These are phyloP conservation scores for Helicoverpa armigera DNA, from an alignment of 1,140 invertebrate genomes.

Conservation along the genomic window DNA sequence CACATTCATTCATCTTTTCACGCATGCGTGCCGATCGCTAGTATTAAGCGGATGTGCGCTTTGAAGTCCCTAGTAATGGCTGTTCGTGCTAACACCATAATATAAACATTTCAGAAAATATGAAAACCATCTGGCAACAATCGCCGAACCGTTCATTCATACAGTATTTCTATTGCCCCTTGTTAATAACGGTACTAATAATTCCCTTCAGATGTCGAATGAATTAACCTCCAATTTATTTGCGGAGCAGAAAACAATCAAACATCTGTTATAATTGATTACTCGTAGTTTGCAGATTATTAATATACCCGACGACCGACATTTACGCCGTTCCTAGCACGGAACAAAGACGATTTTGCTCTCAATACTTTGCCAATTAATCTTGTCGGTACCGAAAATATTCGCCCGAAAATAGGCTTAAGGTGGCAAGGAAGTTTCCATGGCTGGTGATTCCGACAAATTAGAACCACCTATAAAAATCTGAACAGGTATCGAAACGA, in stretches of 20 bases:
- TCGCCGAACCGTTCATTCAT: neutral
- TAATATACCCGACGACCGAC: conserved; percentile 3
- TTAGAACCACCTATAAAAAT: conserved; percentile 36
- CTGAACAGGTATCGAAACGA: conserved; percentile 9
- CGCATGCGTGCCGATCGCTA: neutral
- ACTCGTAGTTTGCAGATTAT: conserved; percentile 28
- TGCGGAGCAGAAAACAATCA: conserved; percentile 43
- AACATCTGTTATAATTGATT: conserved; percentile 36
- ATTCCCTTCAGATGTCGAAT: conserved; percentile 43
- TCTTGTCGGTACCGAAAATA: neutral
- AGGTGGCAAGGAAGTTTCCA: neutral
- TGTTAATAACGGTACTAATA: neutral
- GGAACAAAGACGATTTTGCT: conserved; percentile 17
- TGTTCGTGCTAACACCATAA: neutral
- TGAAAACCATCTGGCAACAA: conserved; percentile 5
- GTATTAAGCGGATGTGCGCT: neutral
- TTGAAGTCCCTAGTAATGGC: neutral
- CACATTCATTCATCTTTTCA: conserved; percentile 17
- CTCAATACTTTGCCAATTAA: conserved; percentile 11
- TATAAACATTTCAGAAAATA: conserved; percentile 6
- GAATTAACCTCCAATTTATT: conserved; percentile 45
- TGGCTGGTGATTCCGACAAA: neutral
- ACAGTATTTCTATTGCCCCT: neutral
- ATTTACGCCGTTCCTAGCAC: conserved; percentile 1
- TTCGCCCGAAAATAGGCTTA: neutral